phyloP scores from a whole-genome alignment of 2,888 invertebrate genomes.

The Lasioglossum lativentre region DNA sequence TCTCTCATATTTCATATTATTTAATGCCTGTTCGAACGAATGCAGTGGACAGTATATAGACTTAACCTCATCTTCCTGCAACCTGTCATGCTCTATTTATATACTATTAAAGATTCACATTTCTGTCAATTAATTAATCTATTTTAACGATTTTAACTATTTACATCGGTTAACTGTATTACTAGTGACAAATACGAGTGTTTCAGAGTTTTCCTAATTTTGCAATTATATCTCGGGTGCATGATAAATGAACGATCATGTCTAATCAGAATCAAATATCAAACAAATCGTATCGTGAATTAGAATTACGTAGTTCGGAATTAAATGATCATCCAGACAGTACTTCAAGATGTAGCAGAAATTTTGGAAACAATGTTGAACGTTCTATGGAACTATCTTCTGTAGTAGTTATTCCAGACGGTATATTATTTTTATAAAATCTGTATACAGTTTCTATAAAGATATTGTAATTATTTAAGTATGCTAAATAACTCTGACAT shows the following conservation, averaged over 20 bases:
- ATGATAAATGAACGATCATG: slow-evolving; percentile 61
- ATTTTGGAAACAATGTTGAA: slow-evolving; percentile 71
- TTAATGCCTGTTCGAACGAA: background rate
- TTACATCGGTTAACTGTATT: slow-evolving; percentile 14
- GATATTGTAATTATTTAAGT: slow-evolving; percentile 4
- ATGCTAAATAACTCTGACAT: slow-evolving; percentile 24
- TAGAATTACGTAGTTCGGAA: slow-evolving; percentile 78
- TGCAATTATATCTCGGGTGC: background rate
- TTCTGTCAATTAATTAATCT: slow-evolving; percentile 19
- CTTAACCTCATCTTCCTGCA: slow-evolving; percentile 17
- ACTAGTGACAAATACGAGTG: slow-evolving; percentile 2
- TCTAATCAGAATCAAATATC: slow-evolving; percentile 71
- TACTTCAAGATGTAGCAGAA: slow-evolving; percentile 59
- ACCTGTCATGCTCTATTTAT: slow-evolving; percentile 57
- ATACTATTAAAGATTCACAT: slow-evolving; percentile 48
- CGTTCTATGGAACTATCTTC: slow-evolving; percentile 90
- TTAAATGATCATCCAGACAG: slow-evolving; percentile 69
- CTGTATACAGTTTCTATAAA: slow-evolving; percentile 80
- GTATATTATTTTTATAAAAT: slow-evolving; percentile 83
- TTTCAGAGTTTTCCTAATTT: background rate
- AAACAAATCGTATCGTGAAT: slow-evolving; percentile 78
- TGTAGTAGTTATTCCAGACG: slow-evolving; percentile 92
- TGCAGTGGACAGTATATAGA: background rate
- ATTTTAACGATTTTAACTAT: slow-evolving; percentile 11
- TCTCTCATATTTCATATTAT: background rate